Evolutionary conservation across 2,797 vertebrate genomes (phyloP).

Genomic region (Discoglossus pictus): DNA sequence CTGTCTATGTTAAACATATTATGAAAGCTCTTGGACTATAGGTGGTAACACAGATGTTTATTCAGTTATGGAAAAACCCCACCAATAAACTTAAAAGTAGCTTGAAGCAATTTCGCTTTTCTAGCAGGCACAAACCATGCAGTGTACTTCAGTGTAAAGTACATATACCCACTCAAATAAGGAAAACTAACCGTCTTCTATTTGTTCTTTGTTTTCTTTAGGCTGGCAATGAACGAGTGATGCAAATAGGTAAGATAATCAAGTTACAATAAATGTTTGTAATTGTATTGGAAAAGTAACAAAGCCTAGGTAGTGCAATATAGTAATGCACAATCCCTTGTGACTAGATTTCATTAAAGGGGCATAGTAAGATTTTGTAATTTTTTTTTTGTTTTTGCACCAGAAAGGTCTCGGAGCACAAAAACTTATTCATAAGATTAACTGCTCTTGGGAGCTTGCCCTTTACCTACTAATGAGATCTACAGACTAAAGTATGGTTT

Average conservation of each 20-base stretch:
- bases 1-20: not conserved
- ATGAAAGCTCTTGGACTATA: fast-evolving
- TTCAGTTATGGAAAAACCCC: constrained; percentile 44
- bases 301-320: not conserved
- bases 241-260: constrained; percentile 79
- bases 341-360: too few species aligned
- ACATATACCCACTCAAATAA: constrained; percentile 8
- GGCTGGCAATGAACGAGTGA: constrained; percentile 80
- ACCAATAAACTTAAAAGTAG: constrained; percentile 15
- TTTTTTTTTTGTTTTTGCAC: too few species aligned
- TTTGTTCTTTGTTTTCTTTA: constrained; percentile 62
- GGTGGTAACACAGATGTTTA: constrained; percentile 38
- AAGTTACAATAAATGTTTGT: constrained; percentile 1
- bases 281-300: constrained; percentile 3
- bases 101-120: constrained; percentile 9
- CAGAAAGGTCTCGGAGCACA: too few species aligned
- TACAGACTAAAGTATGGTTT: too few species aligned
- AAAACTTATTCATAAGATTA: too few species aligned
- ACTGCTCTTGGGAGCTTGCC: too few species aligned
- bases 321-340: too few species aligned
- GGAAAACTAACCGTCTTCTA: constrained; percentile 35
- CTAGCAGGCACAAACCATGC: constrained; percentile 22
- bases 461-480: too few species aligned
- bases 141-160: constrained; percentile 36
- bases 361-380: too few species aligned